Evolutionary conservation across 2,113 vertebrate species (phyloP).

Genomic region (Hypocryptadius cinnamomeus): DNA sequence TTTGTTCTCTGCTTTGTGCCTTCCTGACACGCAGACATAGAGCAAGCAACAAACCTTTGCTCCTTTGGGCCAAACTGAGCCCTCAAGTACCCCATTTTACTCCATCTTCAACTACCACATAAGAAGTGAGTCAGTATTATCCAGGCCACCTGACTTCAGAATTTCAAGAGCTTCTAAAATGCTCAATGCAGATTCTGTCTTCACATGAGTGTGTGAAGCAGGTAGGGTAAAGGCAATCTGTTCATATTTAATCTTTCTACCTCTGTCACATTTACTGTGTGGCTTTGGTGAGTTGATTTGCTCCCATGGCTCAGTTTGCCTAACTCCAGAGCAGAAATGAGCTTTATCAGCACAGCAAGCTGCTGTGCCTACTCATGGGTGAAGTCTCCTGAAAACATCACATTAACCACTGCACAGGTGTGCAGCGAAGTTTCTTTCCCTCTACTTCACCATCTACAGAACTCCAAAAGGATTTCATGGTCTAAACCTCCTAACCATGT

Average conservation of each 20-base stretch:
- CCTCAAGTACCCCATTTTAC: not conserved
- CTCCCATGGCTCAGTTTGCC: not conserved
- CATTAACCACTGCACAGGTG: rapidly evolving
- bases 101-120: not conserved
- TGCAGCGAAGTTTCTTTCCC: not conserved
- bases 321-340: not conserved
- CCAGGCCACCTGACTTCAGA: not conserved
- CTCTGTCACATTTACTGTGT: not conserved
- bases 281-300: not conserved
- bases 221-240: not conserved
- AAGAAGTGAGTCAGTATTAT: not conserved
- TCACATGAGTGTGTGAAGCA: rapidly evolving
- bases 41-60: not conserved
- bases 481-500: not conserved
- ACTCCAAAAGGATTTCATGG: not conserved
- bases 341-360: not conserved
- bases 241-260: not conserved
- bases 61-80: not conserved
- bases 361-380: not conserved
- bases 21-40: not conserved
- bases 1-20: not conserved
- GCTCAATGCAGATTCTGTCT: not conserved
- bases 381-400: not conserved
- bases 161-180: not conserved
- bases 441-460: not conserved